Percentiles rank a stretch among this genome's conserved stretches.
phyloP scores from a whole-genome alignment of 2,888 invertebrate species.

The Anodontia alba region DNA sequence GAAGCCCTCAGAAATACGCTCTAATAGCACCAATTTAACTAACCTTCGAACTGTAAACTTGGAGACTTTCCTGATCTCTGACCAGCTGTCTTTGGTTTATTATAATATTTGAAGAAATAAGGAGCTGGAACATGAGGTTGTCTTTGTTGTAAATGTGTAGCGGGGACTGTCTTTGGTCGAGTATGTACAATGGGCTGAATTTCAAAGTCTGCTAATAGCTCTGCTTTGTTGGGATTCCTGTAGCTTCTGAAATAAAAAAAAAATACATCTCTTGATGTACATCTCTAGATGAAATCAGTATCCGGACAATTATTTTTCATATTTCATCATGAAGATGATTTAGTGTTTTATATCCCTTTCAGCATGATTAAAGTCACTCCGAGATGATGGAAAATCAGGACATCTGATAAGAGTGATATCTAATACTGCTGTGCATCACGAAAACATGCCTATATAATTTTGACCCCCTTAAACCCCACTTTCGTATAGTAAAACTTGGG shows the following conservation, averaged over 20 bases:
- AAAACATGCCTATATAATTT: too few relatives aligned
- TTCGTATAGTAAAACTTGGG: too few relatives aligned
- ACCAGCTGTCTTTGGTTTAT: slow-evolving; percentile 56
- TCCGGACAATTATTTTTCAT: background rate
- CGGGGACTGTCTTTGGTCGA: slow-evolving; percentile 73
- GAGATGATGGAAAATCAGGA: too few relatives aligned
- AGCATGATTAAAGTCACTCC: too few relatives aligned
- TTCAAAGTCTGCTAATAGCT: slow-evolving; percentile 75
- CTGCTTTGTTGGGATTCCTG: slow-evolving; percentile 77
- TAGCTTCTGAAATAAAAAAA: slow-evolving; percentile 71
- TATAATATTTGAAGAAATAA: slow-evolving; percentile 75
- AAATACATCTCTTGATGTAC: too few relatives aligned
- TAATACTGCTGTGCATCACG: too few relatives aligned
- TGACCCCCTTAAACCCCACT: too few relatives aligned
- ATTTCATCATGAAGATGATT: slow-evolving; percentile 10
- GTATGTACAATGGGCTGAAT: slow-evolving; percentile 32
- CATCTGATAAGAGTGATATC: too few relatives aligned
- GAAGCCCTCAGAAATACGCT: too few relatives aligned
- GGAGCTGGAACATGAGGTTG: slow-evolving; percentile 76
- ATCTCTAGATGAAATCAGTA: too few relatives aligned
- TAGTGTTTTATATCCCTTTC: too few relatives aligned
- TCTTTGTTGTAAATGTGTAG: slow-evolving; percentile 59
- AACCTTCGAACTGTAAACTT: slow-evolving; percentile 62
- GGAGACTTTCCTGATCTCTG: slow-evolving; percentile 51
- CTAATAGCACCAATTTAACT: too few relatives aligned